These are phyloP conservation scores for Schizopygopsis malacanthus DNA, from an alignment of 2,797 vertebrate species.

Conservation along the genomic window DNA sequence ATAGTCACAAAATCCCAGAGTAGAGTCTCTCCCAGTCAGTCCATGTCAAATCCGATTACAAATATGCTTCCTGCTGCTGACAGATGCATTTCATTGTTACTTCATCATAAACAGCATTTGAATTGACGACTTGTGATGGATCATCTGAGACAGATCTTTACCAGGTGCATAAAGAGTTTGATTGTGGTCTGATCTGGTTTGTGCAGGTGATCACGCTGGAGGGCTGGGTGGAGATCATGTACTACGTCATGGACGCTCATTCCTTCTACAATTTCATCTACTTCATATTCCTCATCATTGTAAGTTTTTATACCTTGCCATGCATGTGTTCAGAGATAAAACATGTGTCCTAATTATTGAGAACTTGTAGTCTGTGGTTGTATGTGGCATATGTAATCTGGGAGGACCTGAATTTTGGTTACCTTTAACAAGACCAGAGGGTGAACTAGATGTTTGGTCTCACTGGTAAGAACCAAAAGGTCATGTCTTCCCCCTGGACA, in stretches of 20 bases:
- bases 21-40: background rate
- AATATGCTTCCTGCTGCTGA: too few relatives aligned
- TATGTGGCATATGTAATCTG: background rate
- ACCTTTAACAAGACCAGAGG: constrained; percentile 36
- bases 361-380: constrained; percentile 1
- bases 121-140: background rate
- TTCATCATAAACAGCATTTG: background rate
- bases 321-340: constrained; percentile 9
- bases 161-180: background rate
- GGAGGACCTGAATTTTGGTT: constrained; percentile 15
- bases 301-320: constrained; percentile 77
- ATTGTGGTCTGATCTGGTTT: constrained; percentile 22
- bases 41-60: background rate
- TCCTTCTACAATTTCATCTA: constrained; percentile 99
- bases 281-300: constrained; percentile 97
- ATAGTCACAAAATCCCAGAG: background rate
- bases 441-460: constrained; percentile 25
- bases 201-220: constrained; percentile 95
- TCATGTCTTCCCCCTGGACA: constrained; percentile 10
- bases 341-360: constrained; percentile 13
- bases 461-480: constrained; percentile 33
- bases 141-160: background rate
- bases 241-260: constrained; percentile 99
- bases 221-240: constrained; percentile 99
- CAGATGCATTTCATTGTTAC: background rate